A percentile compares a stretch with the other conserved stretches of the same genome.
These are phyloP conservation scores for Melanaphis sacchari DNA, from an alignment of 1,140 invertebrate genomes.

Conservation along the genomic window DNA sequence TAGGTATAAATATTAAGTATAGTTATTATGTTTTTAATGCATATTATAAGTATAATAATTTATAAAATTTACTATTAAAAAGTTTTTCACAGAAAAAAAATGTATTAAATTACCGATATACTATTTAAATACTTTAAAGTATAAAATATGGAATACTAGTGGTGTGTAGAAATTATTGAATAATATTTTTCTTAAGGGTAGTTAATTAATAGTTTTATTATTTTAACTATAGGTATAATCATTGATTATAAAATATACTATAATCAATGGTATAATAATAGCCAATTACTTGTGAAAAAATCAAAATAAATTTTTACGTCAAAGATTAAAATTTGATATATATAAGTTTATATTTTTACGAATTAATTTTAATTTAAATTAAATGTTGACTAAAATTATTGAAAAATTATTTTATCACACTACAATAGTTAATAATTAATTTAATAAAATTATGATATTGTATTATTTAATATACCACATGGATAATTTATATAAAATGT, in stretches of 20 bases:
- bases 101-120: background rate
- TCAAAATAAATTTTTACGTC: background rate
- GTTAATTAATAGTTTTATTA: background rate
- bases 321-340: too few species aligned
- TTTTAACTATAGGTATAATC: background rate
- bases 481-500: too few species aligned
- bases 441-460: too few species aligned
- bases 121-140: background rate
- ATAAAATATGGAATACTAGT: background rate
- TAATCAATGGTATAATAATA: too few species aligned
- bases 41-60: background rate
- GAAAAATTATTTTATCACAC: background rate
- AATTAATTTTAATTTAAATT: background rate
- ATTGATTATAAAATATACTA: too few species aligned
- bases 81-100: background rate
- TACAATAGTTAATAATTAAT: background rate
- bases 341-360: background rate
- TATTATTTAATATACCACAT: too few species aligned
- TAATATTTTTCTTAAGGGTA: background rate
- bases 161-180: background rate
- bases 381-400: background rate
- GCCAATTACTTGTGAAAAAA: background rate
- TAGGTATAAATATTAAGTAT: too few species aligned
- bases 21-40: background rate
- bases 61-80: background rate